Evolutionary conservation across 2,797 vertebrate species (phyloP), one percentile per base, ranked within the genome.

Genomic region (Mustela erminea): DNA sequence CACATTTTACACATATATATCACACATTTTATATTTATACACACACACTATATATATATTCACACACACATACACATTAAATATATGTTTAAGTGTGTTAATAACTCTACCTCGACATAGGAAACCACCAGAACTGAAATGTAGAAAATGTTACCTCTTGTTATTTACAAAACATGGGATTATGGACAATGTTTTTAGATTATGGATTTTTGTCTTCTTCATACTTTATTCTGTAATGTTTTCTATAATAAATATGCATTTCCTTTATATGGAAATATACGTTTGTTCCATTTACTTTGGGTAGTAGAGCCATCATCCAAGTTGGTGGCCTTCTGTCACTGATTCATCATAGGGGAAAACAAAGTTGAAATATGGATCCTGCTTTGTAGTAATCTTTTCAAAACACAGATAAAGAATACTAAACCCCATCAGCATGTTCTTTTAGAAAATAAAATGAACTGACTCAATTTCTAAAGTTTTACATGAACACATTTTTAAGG

Each of bases 201-300:
- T 72, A 15, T 94, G n/a, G 15, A 83, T 83, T 89, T 92, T 94
- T 64, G 2, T n/a, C 21, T 72, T 87, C 12, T 83, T 64, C 43
- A 41, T 52, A 49, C 17, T 78, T 74, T 93, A 93, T 35, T 86
- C 93, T 87, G 21, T 27, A 80, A 35, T 70, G 21, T 70, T 93
- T 68, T 93, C 15, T 91, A 77, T 1, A 95, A 32, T 60, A 18
- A 54, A 54, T 0, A 38, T 49, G 9, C 49, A 86, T 85, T 75
- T 75, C 3, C n/a, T 66, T 89, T 91, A 74, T 64, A 23, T 23
- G 6, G 58, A 75, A 95, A 66, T 91, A 49, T 18, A 60, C 4
- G 56, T 83, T 75, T 58, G 7, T 75, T 95, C 91, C 17, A 64
- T 60, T 93, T 93, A 86, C n/a, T 81, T 75, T 92, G 60, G 38